These are phyloP conservation scores for Tortricodes alternella DNA, from an alignment of 2,888 invertebrate genomes.

Conservation along the genomic window DNA sequence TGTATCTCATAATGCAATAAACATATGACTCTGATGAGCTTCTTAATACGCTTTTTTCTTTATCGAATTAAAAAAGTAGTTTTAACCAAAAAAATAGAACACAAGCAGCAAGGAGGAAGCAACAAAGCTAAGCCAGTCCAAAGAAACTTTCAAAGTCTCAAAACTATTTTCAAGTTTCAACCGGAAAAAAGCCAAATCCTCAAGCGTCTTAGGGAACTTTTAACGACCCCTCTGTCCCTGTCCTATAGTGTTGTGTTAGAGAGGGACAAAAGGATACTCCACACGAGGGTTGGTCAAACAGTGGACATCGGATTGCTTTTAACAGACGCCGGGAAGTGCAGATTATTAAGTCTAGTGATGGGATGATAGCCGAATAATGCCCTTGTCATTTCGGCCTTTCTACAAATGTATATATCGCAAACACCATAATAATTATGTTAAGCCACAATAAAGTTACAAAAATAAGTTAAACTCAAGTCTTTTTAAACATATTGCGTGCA, in stretches of 20 bases:
- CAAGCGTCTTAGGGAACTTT: slow-evolving; percentile 49
- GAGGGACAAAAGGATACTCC: slow-evolving; percentile 37
- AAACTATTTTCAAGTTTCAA: background rate
- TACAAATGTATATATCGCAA: no score
- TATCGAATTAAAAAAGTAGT: no score
- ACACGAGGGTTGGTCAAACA: slow-evolving; percentile 50
- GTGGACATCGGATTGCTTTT: slow-evolving; percentile 60
- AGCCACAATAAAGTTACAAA: no score
- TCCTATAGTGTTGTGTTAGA: slow-evolving; percentile 30
- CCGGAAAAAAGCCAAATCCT: slow-evolving; percentile 23
- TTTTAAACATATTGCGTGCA: no score
- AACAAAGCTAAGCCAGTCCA: background rate
- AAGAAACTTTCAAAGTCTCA: slow-evolving; percentile 9
- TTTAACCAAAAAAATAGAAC: background rate
- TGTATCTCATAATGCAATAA: no score
- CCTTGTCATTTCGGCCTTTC: background rate
- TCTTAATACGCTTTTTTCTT: no score
- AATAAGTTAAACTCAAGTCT: no score
- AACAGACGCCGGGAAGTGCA: slow-evolving; percentile 41
- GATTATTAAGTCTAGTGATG: slow-evolving; percentile 27
- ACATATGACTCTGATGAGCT: no score
- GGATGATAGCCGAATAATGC: background rate
- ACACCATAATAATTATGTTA: no score
- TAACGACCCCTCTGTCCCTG: slow-evolving; percentile 41
- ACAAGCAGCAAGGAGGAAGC: background rate